These are phyloP conservation scores for Pelodytes ibericus DNA, from an alignment of 2,797 vertebrate species.

Conservation along the genomic window DNA sequence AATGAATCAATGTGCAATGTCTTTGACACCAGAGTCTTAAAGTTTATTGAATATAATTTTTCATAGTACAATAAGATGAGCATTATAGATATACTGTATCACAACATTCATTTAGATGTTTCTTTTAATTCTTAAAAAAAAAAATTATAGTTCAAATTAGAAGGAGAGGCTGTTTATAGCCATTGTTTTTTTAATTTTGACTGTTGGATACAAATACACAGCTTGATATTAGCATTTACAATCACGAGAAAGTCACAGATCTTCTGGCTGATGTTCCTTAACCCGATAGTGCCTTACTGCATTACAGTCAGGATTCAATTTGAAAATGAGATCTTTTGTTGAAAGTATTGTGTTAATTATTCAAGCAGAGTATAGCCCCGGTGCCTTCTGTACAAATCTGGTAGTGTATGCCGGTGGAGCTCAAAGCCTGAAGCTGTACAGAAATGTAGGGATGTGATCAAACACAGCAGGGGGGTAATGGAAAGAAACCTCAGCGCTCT, in stretches of 20 bases:
- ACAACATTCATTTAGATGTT: too few relatives aligned
- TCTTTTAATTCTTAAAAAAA: too few relatives aligned
- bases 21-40: too few relatives aligned
- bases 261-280: conserved; percentile 21
- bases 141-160: too few relatives aligned
- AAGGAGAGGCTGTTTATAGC: too few relatives aligned
- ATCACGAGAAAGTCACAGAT: conserved; percentile 1
- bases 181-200: too few relatives aligned
- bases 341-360: conserved; percentile 48
- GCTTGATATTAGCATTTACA: conserved; percentile 1
- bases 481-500: too few relatives aligned
- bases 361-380: conserved; percentile 13
- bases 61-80: too few relatives aligned
- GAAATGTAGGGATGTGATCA: not conserved
- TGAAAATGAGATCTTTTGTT: conserved; percentile 46
- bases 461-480: not conserved
- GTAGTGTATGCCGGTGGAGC: not conserved
- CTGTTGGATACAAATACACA: not conserved
- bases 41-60: too few relatives aligned
- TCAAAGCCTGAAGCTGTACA: not conserved
- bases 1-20: too few relatives aligned
- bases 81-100: too few relatives aligned
- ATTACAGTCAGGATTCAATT: conserved; percentile 31
- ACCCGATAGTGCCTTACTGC: conserved; percentile 2
- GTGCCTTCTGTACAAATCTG: not conserved